These are phyloP conservation scores for Drosophila putrida DNA, from an alignment of 2,888 invertebrate genomes.

Conservation along the genomic window DNA sequence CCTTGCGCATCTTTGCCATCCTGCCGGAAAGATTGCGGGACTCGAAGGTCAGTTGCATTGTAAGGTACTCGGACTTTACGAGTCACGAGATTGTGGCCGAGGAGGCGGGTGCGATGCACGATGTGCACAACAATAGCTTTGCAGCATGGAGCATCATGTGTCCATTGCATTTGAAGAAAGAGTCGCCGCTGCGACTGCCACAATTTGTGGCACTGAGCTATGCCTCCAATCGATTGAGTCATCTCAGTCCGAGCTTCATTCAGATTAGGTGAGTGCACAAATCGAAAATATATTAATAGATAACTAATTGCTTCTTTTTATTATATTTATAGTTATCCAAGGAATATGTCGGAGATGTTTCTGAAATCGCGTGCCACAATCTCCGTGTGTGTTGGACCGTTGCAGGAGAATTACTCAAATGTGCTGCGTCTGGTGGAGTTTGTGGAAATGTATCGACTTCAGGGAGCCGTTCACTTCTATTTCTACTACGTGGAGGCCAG, in stretches of 20 bases:
- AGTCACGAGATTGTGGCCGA: conserved; percentile 76
- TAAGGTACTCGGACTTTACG: conserved; percentile 78
- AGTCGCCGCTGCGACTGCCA: conserved; percentile 67
- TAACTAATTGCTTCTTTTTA: not conserved
- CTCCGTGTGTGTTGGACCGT: conserved; percentile 85
- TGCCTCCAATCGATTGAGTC: conserved; percentile 76
- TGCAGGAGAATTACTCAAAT: conserved; percentile 85
- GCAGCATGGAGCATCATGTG: conserved; percentile 85
- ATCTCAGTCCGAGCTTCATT: conserved; percentile 82
- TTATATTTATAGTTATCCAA: conserved; percentile 70
- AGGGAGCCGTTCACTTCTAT: conserved; percentile 86
- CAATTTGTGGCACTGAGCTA: conserved; percentile 82
- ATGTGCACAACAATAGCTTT: conserved; percentile 86
- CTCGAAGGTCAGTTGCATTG: conserved; percentile 72
- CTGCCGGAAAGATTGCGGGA: conserved; percentile 71
- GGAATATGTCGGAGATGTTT: conserved; percentile 75
- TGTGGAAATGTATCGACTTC: conserved; percentile 85
- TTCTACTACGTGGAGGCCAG: conserved; percentile 85
- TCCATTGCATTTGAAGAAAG: conserved; percentile 68
- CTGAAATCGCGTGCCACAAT: conserved; percentile 74
- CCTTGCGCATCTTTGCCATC: conserved; percentile 80
- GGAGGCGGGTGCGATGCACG: conserved; percentile 85
- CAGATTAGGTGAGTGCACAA: conserved; percentile 77
- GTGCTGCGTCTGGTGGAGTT: conserved; percentile 86
- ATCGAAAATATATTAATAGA: fast-evolving